Base-by-base conservation (phyloP, 1,140 invertebrate genomes). In the Melitaea cinxia region DNA sequence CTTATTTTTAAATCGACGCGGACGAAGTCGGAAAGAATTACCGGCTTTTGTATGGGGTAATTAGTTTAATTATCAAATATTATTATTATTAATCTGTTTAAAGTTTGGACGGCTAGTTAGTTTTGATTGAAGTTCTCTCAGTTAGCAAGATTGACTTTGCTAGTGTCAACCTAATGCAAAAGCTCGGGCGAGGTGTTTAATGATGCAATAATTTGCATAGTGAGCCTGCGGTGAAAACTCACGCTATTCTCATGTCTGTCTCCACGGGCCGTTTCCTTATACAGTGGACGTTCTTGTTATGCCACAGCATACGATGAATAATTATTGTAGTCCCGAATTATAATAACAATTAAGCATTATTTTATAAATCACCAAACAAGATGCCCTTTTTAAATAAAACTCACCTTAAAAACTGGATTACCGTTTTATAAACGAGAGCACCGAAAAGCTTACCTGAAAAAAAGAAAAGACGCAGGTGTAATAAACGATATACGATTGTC, bases 201-300 rank as follows among this genome's bases (percentile, higher is more conserved):
- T 88, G 88, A 91, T 87, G 82, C 86, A 83, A 91, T 86, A 83
- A 89, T 91, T 89, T 91, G 86, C 88, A 91, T 91, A 87, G 80
- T 71, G 64, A 70, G 76, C 79, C 74, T 70, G 77, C 66, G 68
- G 70, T 68, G 78, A 72, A 71, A 77, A 80, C 77, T 61, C 75
- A 55, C 74, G 50, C 83, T 78, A 87, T 91, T 91, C 86, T 87
- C 86, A 89, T 82, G 86, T 91, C 88, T 75, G 75, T 83, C 83
- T 65, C 37, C 24, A 52, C 69, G 64, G 73, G 72, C 68, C 72
- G 35, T 50, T 62, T 28, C 42, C 53, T 64, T 54, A 55, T 56
- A 64, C 42, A 56, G 52, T 47, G 7, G 42, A 68, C 52, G 71
- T 67, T 73, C 79, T 82, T 80, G 76, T 86, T 86, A 79, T 65